Percentiles rank a stretch among this genome's conserved stretches.
phyloP scores from a whole-genome alignment of 2,113 vertebrate genomes.

The Vidua macroura region DNA sequence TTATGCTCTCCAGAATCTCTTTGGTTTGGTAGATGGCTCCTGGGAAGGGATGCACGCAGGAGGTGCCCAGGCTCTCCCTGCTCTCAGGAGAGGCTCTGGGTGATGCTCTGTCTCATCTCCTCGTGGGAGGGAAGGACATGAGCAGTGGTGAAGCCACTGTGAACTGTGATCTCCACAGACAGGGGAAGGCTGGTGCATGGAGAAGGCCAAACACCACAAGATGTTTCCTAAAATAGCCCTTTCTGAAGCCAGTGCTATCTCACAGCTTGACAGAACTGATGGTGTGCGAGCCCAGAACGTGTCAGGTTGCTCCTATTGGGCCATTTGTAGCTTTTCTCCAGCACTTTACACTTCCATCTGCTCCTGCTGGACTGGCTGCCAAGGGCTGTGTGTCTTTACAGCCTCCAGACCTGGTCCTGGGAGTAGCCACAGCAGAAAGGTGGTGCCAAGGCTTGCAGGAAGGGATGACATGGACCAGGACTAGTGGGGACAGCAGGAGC shows the following conservation, averaged over 20 bases:
- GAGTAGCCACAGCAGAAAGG: background rate
- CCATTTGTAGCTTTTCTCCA: conserved; percentile 21
- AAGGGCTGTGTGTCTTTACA: background rate
- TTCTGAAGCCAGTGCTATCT: background rate
- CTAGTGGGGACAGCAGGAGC: background rate
- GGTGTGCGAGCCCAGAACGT: background rate
- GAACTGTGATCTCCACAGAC: background rate
- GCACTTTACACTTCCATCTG: conserved; percentile 30
- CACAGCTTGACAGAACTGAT: background rate
- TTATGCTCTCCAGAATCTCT: background rate
- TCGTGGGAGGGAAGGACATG: background rate
- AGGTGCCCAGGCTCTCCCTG: background rate
- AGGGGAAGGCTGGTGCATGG: background rate
- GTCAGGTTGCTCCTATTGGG: background rate
- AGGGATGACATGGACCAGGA: background rate
- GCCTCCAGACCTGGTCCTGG: background rate
- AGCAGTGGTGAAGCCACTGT: background rate
- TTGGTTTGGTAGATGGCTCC: background rate
- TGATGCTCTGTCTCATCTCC: background rate
- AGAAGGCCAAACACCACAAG: background rate
- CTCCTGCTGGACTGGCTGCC: background rate
- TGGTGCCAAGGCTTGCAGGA: background rate
- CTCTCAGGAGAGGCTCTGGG: background rate
- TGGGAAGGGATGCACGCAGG: background rate
- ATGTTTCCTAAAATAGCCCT: background rate